Evolutionary conservation across 2,888 invertebrate genomes (phyloP).

Genomic region (Morpho helenor): DNA sequence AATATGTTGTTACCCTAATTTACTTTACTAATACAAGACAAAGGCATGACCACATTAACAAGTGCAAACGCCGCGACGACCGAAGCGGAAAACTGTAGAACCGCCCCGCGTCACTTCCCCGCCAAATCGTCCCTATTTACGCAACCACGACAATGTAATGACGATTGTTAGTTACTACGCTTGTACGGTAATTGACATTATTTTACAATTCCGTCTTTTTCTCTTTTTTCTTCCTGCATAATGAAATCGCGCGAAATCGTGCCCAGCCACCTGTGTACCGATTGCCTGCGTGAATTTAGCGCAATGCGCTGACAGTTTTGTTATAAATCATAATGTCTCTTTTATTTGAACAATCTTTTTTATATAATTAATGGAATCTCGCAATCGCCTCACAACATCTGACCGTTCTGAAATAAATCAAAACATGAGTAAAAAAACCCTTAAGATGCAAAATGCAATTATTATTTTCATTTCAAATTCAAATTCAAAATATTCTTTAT

Average conservation of each 20-base stretch:
- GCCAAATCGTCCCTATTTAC: conserved; percentile 65
- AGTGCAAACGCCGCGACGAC: conserved; percentile 51
- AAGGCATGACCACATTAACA: conserved; percentile 54
- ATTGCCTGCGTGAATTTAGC: conserved; percentile 26
- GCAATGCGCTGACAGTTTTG: conserved; percentile 18
- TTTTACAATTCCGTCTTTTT: conserved; percentile 71
- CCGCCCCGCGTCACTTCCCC: conserved; percentile 57
- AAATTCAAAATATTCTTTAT: too few relatives aligned
- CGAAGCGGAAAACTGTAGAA: conserved; percentile 65
- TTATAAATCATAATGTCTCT: too few relatives aligned
- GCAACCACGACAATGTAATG: conserved; percentile 71
- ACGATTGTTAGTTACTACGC: conserved; percentile 63
- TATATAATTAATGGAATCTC: too few relatives aligned
- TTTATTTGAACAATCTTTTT: too few relatives aligned
- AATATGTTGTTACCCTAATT: too few relatives aligned
- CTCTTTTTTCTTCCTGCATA: conserved; percentile 54
- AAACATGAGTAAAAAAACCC: too few relatives aligned
- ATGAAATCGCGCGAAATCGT: conserved; percentile 62
- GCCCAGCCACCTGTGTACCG: conserved; percentile 49
- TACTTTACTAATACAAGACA: conserved; percentile 2
- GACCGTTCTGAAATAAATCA: too few relatives aligned
- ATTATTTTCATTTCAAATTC: too few relatives aligned
- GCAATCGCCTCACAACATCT: too few relatives aligned
- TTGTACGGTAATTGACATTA: conserved; percentile 73
- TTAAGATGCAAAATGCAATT: not conserved